Conservation (phyloP, 2,888 invertebrate genomes). For the Chymomyza fuscimana region DNA sequence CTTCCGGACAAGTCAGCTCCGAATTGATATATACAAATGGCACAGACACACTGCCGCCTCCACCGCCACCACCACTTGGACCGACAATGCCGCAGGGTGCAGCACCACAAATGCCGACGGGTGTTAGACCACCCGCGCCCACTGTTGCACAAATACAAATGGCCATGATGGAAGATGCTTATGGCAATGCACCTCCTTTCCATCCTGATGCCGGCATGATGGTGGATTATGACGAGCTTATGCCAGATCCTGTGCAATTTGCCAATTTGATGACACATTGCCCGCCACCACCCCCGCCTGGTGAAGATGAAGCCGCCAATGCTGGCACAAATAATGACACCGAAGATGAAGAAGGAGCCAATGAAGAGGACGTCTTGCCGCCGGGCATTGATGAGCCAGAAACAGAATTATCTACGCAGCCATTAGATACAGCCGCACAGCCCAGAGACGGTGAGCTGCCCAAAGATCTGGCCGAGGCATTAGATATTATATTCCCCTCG, state of each 20-base stretch:
- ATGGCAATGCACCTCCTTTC: constrained; percentile 77
- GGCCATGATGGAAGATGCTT: constrained; percentile 78
- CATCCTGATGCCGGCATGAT: constrained; percentile 78
- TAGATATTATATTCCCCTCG: constrained; percentile 83
- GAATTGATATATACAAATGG: constrained; percentile 42
- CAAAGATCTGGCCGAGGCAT: constrained; percentile 83
- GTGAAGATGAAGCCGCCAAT: constrained; percentile 30
- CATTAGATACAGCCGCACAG: constrained; percentile 79
- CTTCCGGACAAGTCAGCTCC: constrained; percentile 43
- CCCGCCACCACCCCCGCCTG: constrained; percentile 78
- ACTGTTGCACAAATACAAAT: constrained; percentile 76
- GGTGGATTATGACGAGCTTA: constrained; percentile 79
- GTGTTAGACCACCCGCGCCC: constrained; percentile 51
- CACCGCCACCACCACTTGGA: constrained; percentile 47
- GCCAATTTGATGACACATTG: constrained; percentile 78
- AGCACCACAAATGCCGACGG: constrained; percentile 8
- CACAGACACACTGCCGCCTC: constrained; percentile 43
- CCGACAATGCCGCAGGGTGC: constrained; percentile 6
- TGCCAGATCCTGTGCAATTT: constrained; percentile 80
- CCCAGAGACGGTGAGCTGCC: constrained; percentile 81
- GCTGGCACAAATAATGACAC: constrained; percentile 15
- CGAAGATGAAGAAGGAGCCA: constrained; percentile 41
- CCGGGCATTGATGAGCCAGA: constrained; percentile 79
- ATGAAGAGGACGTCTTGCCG: constrained; percentile 76
- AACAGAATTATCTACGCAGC: constrained; percentile 78